Percentiles rank a stretch among this genome's conserved stretches.
phyloP scores from a whole-genome alignment of 2,797 vertebrate genomes.

The Heteromormyrus szaboi region DNA sequence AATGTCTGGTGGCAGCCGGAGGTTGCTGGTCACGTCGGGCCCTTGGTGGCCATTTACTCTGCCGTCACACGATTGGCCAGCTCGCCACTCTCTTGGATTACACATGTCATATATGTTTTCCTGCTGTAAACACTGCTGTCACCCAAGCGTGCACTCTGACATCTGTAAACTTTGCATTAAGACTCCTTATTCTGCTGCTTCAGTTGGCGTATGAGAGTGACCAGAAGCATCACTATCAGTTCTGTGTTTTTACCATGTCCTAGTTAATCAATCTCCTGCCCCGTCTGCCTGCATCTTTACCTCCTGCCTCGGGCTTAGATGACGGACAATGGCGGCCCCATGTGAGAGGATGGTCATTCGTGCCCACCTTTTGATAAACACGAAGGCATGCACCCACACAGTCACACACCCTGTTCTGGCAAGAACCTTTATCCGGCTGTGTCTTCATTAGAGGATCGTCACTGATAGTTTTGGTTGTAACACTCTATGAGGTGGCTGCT shows the following conservation, averaged over 20 bases:
- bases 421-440: neutral
- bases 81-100: constrained; percentile 52
- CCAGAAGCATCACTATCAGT: neutral
- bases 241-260: neutral
- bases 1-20: constrained; percentile 38
- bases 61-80: constrained; percentile 50
- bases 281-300: neutral
- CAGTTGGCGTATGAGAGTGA: neutral
- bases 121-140: neutral
- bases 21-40: constrained; percentile 33
- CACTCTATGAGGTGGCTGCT: neutral
- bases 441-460: neutral
- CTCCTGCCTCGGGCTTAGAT: neutral
- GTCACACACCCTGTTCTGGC: neutral
- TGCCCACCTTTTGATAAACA: neutral
- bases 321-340: neutral
- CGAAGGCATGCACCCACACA: neutral
- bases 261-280: neutral
- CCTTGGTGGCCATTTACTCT: constrained; percentile 44
- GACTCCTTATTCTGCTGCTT: neutral
- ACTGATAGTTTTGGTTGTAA: neutral
- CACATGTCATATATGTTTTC: constrained; percentile 18
- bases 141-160: constrained; percentile 34
- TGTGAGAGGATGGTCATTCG: neutral
- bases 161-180: neutral